phyloP scores from a whole-genome alignment of 2,797 vertebrate species.

The Malacoraja senta region DNA sequence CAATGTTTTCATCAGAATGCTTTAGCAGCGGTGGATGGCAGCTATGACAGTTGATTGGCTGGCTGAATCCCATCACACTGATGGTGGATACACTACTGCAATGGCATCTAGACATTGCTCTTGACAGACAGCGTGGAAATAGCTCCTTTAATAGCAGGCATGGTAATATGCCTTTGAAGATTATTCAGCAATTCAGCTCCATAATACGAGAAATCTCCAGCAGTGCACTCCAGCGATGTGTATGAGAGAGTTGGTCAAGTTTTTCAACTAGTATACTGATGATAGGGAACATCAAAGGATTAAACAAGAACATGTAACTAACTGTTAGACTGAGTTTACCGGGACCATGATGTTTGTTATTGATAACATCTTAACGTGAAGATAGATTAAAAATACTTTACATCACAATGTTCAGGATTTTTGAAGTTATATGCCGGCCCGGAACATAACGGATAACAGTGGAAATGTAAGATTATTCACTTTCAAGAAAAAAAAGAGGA shows the following conservation, averaged over 20 bases:
- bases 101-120: neutral
- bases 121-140: neutral
- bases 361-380: neutral
- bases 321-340: neutral
- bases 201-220: neutral
- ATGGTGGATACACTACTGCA: neutral
- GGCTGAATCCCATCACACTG: neutral
- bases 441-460: neutral
- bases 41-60: too few relatives aligned
- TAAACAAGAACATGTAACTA: neutral
- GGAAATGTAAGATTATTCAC: too few relatives aligned
- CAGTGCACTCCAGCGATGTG: too few relatives aligned
- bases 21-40: neutral
- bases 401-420: neutral
- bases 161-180: neutral
- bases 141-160: neutral
- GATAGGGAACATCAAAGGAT: neutral
- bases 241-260: neutral
- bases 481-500: too few relatives aligned
- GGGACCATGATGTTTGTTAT: neutral
- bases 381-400: neutral
- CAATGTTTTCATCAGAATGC: neutral
- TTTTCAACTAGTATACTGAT: neutral
- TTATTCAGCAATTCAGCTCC: neutral
- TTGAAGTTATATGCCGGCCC: neutral